These are phyloP conservation scores for Laupala kohalensis DNA, from an alignment of 1,140 invertebrate species.

Conservation along the genomic window DNA sequence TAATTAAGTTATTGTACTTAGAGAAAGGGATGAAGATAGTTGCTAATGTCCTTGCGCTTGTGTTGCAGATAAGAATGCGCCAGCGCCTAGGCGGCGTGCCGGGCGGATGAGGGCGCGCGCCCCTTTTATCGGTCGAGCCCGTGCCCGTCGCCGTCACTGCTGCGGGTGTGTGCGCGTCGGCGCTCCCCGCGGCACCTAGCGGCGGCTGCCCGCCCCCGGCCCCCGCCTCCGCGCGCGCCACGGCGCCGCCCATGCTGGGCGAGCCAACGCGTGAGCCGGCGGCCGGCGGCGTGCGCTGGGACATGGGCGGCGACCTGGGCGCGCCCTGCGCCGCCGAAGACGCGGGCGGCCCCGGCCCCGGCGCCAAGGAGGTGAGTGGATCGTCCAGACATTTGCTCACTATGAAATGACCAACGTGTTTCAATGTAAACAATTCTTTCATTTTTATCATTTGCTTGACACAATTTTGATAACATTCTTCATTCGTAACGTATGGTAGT, in stretches of 20 bases:
- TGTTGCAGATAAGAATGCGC: conserved; percentile 12
- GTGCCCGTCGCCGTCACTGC: background rate
- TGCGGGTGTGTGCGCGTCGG: background rate
- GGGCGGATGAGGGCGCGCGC: conserved; percentile 7
- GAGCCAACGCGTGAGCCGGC: conserved; percentile 2
- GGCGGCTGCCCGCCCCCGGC: background rate
- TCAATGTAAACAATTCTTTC: too few species aligned
- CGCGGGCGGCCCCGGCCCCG: conserved; percentile 12
- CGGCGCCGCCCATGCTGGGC: conserved; percentile 1
- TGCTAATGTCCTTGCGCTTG: too few species aligned
- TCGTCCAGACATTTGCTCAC: too few species aligned
- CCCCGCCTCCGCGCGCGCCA: background rate
- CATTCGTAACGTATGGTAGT: too few species aligned
- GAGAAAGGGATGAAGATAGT: too few species aligned
- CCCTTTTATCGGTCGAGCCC: background rate
- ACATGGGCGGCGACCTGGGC: background rate
- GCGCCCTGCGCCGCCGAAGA: background rate
- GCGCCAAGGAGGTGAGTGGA: conserved; percentile 12
- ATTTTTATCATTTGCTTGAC: too few species aligned
- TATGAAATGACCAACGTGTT: too few species aligned
- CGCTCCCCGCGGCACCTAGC: background rate
- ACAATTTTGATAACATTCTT: too few species aligned
- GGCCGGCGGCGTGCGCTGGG: conserved; percentile 7
- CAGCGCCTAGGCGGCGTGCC: conserved; percentile 6
- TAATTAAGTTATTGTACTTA: too few species aligned